Conservation (phyloP, 2,797 vertebrate species). For the Mus minutoides region DNA sequence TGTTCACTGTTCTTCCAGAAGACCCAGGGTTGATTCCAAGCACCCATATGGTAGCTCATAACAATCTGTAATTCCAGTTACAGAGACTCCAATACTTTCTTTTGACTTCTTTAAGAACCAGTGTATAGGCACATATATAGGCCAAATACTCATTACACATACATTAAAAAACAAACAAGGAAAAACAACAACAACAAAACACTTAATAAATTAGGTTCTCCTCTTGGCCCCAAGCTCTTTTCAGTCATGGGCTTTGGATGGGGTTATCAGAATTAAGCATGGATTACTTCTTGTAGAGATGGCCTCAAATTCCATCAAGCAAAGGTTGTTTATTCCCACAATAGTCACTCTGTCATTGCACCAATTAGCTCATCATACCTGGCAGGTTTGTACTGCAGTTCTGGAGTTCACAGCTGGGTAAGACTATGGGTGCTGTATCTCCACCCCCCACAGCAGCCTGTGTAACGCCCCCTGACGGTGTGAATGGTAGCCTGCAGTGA, state of each 20-base stretch:
- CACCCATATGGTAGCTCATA: neutral
- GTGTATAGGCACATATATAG: neutral
- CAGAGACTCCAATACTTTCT: neutral
- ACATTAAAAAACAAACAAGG: neutral
- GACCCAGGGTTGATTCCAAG: neutral
- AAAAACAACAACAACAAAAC: neutral
- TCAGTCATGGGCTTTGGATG: neutral
- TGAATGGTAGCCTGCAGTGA: neutral
- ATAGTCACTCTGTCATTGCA: neutral
- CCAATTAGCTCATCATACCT: neutral
- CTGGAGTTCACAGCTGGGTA: neutral
- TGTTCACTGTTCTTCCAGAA: neutral
- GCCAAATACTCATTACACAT: neutral
- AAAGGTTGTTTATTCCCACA: neutral
- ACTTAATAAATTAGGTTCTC: neutral
- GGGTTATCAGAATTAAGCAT: neutral
- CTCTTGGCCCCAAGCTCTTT: neutral
- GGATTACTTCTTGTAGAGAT: neutral
- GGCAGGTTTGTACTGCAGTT: neutral
- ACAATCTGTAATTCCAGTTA: neutral
- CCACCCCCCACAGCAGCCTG: neutral
- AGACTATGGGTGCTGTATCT: neutral
- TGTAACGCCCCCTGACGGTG: neutral
- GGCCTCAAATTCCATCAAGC: neutral
- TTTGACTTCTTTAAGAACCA: neutral